phyloP scores from a whole-genome alignment of 2,888 invertebrate species.

The Drosophila anceps region DNA sequence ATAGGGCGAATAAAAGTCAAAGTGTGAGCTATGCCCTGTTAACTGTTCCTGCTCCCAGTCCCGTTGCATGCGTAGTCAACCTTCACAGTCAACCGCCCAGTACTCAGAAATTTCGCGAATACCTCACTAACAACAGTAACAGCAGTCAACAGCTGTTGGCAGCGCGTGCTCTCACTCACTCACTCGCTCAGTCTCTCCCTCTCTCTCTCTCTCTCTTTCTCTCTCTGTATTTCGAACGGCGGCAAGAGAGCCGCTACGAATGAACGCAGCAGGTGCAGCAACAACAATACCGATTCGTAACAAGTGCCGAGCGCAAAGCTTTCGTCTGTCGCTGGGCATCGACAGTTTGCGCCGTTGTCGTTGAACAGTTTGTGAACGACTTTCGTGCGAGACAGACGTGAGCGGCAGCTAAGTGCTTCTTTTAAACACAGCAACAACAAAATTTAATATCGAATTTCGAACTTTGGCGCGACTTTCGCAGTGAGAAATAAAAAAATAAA shows the following conservation, averaged over 20 bases:
- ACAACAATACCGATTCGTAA: conserved; percentile 44
- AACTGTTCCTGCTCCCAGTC: conserved; percentile 40
- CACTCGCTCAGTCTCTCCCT: neutral
- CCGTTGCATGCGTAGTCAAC: conserved; percentile 42
- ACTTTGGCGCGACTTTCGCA: conserved; percentile 65
- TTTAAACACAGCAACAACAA: conserved; percentile 8
- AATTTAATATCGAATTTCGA: conserved; percentile 35
- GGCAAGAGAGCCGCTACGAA: conserved; percentile 21
- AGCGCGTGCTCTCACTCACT: conserved; percentile 19
- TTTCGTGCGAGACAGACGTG: conserved; percentile 81
- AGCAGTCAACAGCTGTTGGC: conserved; percentile 62
- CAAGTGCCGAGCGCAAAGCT: conserved; percentile 61
- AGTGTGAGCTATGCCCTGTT: conserved; percentile 25
- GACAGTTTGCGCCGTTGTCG: conserved; percentile 43
- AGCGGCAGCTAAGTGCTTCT: conserved; percentile 24
- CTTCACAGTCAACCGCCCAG: conserved; percentile 11
- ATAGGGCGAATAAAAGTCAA: conserved; percentile 40
- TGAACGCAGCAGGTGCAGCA: conserved; percentile 58
- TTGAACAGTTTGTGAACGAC: conserved; percentile 79
- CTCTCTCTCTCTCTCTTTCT: conserved; percentile 8
- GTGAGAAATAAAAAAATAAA: conserved; percentile 35
- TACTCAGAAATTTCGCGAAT: conserved; percentile 63
- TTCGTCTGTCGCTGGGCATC: conserved; percentile 48
- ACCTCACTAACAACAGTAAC: conserved; percentile 32
- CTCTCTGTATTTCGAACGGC: conserved; percentile 10